A percentile compares a stretch with the other conserved stretches of the same genome.
Evolutionary conservation across 2,113 vertebrate genomes (phyloP).

Genomic region (Pica pica): DNA sequence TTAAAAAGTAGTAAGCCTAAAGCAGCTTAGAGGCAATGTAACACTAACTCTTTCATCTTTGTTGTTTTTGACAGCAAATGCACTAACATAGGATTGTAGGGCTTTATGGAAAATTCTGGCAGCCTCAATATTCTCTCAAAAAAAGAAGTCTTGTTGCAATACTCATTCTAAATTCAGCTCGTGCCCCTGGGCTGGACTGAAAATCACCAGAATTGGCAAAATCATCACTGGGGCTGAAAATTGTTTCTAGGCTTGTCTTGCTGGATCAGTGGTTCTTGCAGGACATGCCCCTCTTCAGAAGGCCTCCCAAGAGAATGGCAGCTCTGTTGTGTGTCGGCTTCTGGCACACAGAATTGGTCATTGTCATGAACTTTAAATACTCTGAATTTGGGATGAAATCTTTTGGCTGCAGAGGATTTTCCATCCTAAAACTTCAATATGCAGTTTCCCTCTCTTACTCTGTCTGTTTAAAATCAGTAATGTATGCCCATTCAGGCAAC

Average conservation of each 20-base stretch:
- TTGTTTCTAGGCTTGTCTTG: neutral
- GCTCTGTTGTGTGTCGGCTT: neutral
- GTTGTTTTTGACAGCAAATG: conserved; percentile 10
- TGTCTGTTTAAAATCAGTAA: neutral
- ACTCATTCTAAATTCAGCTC: neutral
- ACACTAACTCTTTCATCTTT: conserved; percentile 12
- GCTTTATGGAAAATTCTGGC: conserved; percentile 26
- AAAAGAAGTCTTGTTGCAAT: neutral
- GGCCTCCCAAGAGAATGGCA: neutral
- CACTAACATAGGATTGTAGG: neutral
- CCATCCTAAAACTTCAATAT: neutral
- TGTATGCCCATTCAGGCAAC: neutral
- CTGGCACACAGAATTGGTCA: neutral
- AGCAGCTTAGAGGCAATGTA: neutral
- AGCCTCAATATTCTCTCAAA: conserved; percentile 12
- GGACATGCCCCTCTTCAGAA: neutral
- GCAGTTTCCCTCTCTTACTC: neutral
- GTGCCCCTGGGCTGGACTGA: neutral
- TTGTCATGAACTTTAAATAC: neutral
- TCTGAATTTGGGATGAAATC: neutral
- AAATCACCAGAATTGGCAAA: neutral
- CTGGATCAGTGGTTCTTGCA: neutral
- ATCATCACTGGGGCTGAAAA: neutral
- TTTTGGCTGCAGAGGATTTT: conserved; percentile 42
- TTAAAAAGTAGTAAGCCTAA: neutral